phyloP scores from a whole-genome alignment of 2,113 vertebrate species.

The Aegithalos caudatus region DNA sequence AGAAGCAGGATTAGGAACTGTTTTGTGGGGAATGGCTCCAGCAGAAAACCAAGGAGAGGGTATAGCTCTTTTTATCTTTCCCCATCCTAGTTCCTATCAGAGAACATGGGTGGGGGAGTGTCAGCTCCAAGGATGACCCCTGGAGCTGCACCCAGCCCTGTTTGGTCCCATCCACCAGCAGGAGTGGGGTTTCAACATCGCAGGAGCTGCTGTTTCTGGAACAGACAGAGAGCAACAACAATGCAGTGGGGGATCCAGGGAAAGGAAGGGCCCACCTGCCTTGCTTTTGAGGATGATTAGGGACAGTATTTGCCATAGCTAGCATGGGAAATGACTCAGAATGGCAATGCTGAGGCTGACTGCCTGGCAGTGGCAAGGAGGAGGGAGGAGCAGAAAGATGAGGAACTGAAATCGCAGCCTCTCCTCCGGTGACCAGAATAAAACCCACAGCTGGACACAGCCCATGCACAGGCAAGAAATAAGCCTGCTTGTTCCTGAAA shows the following conservation, averaged over 20 bases:
- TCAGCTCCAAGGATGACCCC: not conserved
- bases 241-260: not conserved
- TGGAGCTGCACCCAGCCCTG: not conserved
- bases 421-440: not conserved
- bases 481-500: not conserved
- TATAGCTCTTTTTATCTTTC: not conserved
- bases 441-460: not conserved
- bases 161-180: not conserved
- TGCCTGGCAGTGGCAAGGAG: fast-evolving
- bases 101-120: not conserved
- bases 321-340: not conserved
- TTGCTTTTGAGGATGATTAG: not conserved
- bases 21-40: not conserved
- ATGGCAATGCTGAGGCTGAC: not conserved
- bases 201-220: not conserved
- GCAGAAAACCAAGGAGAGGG: not conserved
- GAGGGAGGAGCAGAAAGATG: not conserved
- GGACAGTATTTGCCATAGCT: not conserved
- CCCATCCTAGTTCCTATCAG: not conserved
- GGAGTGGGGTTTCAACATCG: fast-evolving
- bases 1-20: not conserved
- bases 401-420: not conserved
- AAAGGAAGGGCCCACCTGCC: not conserved
- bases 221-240: not conserved
- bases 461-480: not conserved